Percentiles rank a stretch among this genome's conserved stretches.
Conservation (phyloP, 2,888 invertebrate species). For the Parnassius mnemosyne region DNA sequence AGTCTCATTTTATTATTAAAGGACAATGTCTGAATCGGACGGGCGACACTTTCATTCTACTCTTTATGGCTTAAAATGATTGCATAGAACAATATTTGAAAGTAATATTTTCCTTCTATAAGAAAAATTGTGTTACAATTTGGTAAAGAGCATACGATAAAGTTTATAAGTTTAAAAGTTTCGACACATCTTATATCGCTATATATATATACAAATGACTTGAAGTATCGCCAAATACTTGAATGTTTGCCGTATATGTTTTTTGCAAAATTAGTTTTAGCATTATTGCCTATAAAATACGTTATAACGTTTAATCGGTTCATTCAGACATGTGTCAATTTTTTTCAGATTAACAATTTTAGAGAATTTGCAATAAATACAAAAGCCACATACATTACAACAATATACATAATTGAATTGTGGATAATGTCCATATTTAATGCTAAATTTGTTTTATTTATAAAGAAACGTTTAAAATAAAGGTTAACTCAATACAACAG, state of each 20-base stretch:
- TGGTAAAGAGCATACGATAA: too few species aligned
- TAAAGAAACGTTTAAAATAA: conserved; percentile 59
- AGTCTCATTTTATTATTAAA: conserved; percentile 30
- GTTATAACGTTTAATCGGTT: too few species aligned
- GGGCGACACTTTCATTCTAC: conserved; percentile 3
- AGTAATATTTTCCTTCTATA: background rate
- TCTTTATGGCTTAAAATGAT: too few species aligned
- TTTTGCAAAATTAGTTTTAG: background rate
- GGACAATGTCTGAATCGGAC: conserved; percentile 23
- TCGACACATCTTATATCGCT: too few species aligned
- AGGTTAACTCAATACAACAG: conserved; percentile 44
- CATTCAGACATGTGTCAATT: conserved; percentile 4
- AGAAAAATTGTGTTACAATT: too few species aligned
- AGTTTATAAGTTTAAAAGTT: too few species aligned
- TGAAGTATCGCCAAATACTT: too few species aligned
- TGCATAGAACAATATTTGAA: too few species aligned
- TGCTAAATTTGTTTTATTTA: conserved; percentile 70
- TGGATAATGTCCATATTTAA: conserved; percentile 55
- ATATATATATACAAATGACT: too few species aligned
- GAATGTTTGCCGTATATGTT: too few species aligned
- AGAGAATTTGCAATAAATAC: conserved; percentile 27
- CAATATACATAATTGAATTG: conserved; percentile 42
- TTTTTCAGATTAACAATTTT: conserved; percentile 18
- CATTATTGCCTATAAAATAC: background rate
- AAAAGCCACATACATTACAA: conserved; percentile 41